These are phyloP conservation scores for human (Homo sapiens) DNA, from an alignment of 2,113 vertebrate species.

Conservation along the genomic window GRCh38 chr1:190129001-190129500, in stretches of 20 bases:
- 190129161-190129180: not conserved
- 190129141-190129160: not conserved
- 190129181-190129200: not conserved
- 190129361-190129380: slow-evolving; percentile 15
- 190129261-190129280: slow-evolving; percentile 1
- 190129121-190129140: not conserved
- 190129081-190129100: not conserved
- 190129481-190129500: slow-evolving; percentile 65
- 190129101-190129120: not conserved
- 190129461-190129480: slow-evolving; percentile 60
- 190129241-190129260: not conserved
- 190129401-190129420: slow-evolving; percentile 48
- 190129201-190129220: not conserved
- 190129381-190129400: slow-evolving; percentile 56
- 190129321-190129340: slow-evolving; percentile 39
- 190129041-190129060: not conserved
- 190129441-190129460: slow-evolving; percentile 65
- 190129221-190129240: not conserved
- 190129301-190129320: slow-evolving; percentile 50
- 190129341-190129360: slow-evolving; percentile 59
- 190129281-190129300: slow-evolving; percentile 7
- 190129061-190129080: not conserved
- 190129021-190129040: not conserved
- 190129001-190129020: not conserved
- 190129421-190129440: slow-evolving; percentile 57